Base-by-base conservation (phyloP, 2,888 invertebrate species). In the Aporophyla nigra region DNA sequence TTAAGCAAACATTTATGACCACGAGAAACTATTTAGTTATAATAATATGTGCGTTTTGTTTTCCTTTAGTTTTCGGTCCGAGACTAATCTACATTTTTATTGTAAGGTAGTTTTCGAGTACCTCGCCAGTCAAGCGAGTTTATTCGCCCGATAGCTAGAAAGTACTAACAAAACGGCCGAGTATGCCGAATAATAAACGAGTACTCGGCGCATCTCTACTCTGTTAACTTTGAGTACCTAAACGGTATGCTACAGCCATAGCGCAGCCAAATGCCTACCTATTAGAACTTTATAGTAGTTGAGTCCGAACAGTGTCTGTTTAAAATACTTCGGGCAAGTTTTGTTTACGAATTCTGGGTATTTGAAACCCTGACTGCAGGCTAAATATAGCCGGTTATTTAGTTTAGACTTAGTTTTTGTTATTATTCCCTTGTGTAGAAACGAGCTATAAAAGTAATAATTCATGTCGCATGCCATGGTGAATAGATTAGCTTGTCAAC, bases 271-370 rank as follows among this genome's bases (percentile, higher is more conserved):
- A 51, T 58, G 27, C n/a, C 16, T 63, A 46, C 24, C 1, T 43
- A 62, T 19, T 49, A 65, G 33, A 40, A 62, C 24, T 75, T 62
- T 16, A 24, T 53, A 24, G 10, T 14, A 21, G n/a, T 49, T 19
- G 21, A 24, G 10, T 5, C 24, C 24, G 1, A 46, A 16, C 40
- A 58, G 27, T n/a, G 46, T n/a, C n/a, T 58, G 43, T 51, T 65
- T 51, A 19, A 76, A 76, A 56, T 76, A 75, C n/a, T 19, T 51
- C 51, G 7, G 19, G 51, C 19, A 6, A 61, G 46, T 78, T 67
- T 61, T 46, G 27, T 0, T 61, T 9, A 40, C 21, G 53, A 46
- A 59, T 16, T 54, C 33, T 9, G 40, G 71, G n/a, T 49, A 46
- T 61, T 56, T 51, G 16, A 1, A 56, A 14, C n/a, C 24, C 3